Evolutionary conservation across 1,140 invertebrate genomes (phyloP).

Genomic region (Bactericera cockerelli): DNA sequence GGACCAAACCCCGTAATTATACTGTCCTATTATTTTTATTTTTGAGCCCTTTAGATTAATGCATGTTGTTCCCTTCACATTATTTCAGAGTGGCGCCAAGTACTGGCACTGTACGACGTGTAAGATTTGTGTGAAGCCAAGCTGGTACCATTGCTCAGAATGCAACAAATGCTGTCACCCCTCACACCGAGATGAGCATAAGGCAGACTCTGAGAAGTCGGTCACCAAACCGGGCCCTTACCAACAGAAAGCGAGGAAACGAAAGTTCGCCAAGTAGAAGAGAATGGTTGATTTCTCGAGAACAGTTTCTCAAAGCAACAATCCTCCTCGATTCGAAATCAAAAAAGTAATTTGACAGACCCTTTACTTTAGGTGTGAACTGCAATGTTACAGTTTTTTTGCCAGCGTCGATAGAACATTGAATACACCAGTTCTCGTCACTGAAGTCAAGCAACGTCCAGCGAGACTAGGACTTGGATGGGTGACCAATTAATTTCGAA

Average conservation of each 20-base stretch:
- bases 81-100: slow-evolving; percentile 52
- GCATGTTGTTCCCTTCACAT: too few relatives aligned
- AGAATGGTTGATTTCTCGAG: not conserved
- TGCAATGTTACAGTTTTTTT: too few relatives aligned
- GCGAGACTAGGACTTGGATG: too few relatives aligned
- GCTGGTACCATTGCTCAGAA: slow-evolving; percentile 56
- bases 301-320: not conserved
- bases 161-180: slow-evolving; percentile 44
- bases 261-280: not conserved
- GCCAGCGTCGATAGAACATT: too few relatives aligned
- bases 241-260: not conserved
- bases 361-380: not conserved
- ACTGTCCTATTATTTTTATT: too few relatives aligned
- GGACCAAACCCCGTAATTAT: too few relatives aligned
- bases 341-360: not conserved
- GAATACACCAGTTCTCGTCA: too few relatives aligned
- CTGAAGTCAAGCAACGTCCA: too few relatives aligned
- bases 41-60: too few relatives aligned
- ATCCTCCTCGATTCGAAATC: not conserved
- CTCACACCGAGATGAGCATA: not conserved
- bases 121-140: slow-evolving; percentile 64
- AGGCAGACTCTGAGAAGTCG: not conserved
- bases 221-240: not conserved
- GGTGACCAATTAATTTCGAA: too few relatives aligned
- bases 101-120: slow-evolving; percentile 64